Evolutionary conservation across 2,797 vertebrate genomes (phyloP).

Genomic region (Poecilia gillii): DNA sequence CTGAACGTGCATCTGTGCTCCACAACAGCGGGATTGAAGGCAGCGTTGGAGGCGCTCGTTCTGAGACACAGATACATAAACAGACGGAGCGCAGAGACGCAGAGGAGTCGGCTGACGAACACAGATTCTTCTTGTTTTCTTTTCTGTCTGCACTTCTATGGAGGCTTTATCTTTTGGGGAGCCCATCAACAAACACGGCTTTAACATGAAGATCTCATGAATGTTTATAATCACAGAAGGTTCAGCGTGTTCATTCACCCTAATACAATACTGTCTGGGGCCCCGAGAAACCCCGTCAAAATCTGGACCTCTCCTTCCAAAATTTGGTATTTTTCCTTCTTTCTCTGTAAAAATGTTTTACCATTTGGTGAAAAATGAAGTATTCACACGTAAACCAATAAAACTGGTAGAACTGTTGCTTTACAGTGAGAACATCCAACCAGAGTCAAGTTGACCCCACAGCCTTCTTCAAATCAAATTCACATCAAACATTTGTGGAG

Average conservation of each 20-base stretch:
- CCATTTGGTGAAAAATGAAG: neutral
- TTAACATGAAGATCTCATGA: constrained; percentile 10
- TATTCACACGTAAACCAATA: neutral
- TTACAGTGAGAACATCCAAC: neutral
- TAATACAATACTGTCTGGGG: constrained; percentile 1
- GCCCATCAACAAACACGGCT: constrained; percentile 28
- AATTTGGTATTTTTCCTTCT: neutral
- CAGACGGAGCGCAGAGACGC: constrained; percentile 55
- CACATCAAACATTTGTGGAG: too few relatives aligned
- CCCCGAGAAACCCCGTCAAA: neutral
- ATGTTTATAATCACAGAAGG: constrained; percentile 17
- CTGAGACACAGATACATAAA: constrained; percentile 66
- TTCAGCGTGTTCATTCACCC: constrained; percentile 9
- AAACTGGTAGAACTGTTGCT: neutral
- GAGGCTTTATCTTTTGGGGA: constrained; percentile 27
- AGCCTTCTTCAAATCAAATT: too few relatives aligned
- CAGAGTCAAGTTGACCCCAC: too few relatives aligned
- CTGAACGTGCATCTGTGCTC: constrained; percentile 79
- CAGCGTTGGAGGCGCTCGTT: constrained; percentile 60
- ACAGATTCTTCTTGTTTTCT: constrained; percentile 45
- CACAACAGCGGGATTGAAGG: constrained; percentile 66
- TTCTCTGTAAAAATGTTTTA: neutral
- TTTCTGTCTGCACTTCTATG: constrained; percentile 14
- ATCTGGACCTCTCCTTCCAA: neutral
- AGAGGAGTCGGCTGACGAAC: constrained; percentile 37